phyloP scores from a whole-genome alignment of 2,888 invertebrate genomes.

The Autographa gamma region DNA sequence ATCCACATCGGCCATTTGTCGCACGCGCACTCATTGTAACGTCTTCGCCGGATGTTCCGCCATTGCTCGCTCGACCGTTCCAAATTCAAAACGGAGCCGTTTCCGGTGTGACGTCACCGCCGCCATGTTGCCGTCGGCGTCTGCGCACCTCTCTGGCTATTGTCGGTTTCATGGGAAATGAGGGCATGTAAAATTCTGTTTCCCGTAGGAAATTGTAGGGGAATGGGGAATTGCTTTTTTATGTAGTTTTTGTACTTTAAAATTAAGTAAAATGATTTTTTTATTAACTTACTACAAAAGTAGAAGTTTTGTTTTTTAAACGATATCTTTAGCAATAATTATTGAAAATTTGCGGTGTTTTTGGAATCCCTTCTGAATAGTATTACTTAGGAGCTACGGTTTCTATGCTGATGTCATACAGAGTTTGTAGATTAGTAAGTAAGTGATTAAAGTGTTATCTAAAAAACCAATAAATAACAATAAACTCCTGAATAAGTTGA shows the following conservation, averaged over 20 bases:
- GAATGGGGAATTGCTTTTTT: constrained; percentile 51
- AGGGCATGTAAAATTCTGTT: constrained; percentile 81
- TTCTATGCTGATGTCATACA: too few relatives aligned
- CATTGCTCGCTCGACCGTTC: constrained; percentile 89
- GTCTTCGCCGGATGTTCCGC: constrained; percentile 89
- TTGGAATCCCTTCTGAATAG: too few relatives aligned
- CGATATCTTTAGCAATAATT: too few relatives aligned
- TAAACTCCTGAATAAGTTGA: too few relatives aligned
- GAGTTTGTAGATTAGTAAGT: too few relatives aligned
- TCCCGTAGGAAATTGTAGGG: constrained; percentile 78
- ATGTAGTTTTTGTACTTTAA: constrained; percentile 29
- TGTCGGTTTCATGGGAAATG: constrained; percentile 80
- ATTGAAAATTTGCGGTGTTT: too few relatives aligned
- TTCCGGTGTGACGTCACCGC: constrained; percentile 87
- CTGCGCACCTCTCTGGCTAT: constrained; percentile 71
- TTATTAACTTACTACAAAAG: too few relatives aligned
- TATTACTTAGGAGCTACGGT: too few relatives aligned
- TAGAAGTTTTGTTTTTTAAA: too few relatives aligned
- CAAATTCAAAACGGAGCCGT: constrained; percentile 88
- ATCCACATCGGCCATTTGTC: constrained; percentile 68
- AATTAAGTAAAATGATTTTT: too few relatives aligned
- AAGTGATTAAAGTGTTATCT: too few relatives aligned
- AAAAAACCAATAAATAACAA: too few relatives aligned
- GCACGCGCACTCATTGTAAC: constrained; percentile 84
- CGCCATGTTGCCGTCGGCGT: constrained; percentile 82